Conservation (phyloP, 30 jellyfish, hydroid and myxozoan species). For the Hydra vulgaris region DNA sequence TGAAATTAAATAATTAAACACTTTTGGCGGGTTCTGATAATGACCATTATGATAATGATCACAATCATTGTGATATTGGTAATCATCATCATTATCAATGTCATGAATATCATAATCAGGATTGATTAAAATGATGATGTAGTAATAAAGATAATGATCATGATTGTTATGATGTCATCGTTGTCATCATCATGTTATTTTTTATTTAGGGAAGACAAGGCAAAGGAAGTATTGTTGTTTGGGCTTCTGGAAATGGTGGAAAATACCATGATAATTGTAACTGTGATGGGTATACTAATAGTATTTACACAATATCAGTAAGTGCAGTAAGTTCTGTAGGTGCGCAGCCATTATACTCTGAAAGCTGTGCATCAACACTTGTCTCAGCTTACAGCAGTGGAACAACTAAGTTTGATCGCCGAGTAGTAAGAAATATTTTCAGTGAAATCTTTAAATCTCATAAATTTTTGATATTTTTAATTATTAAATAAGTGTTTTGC, state of each 20-base stretch:
- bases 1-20: neutral
- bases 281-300: constrained; percentile 97
- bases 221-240: constrained; percentile 81
- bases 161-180: too few species aligned
- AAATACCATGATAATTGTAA: constrained; percentile 62
- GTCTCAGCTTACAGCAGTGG: constrained; percentile 87
- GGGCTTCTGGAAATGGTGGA: constrained; percentile 99
- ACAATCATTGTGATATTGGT: too few species aligned
- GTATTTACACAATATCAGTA: constrained; percentile 94
- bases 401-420: constrained; percentile 21
- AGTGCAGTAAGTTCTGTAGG: constrained; percentile 84
- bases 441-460: too few species aligned
- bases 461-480: too few species aligned
- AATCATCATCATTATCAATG: too few species aligned
- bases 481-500: neutral
- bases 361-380: constrained; percentile 81
- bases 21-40: too few species aligned
- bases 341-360: constrained; percentile 72
- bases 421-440: constrained; percentile 39
- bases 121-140: neutral
- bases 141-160: neutral
- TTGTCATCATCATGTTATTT: too few species aligned
- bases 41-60: too few species aligned
- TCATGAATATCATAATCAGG: too few species aligned
- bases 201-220: constrained; percentile 89